Evolutionary conservation across 30 jellyfish, hydroid and myxozoan genomes (phyloP).

Genomic region (Hydractinia echinata): DNA sequence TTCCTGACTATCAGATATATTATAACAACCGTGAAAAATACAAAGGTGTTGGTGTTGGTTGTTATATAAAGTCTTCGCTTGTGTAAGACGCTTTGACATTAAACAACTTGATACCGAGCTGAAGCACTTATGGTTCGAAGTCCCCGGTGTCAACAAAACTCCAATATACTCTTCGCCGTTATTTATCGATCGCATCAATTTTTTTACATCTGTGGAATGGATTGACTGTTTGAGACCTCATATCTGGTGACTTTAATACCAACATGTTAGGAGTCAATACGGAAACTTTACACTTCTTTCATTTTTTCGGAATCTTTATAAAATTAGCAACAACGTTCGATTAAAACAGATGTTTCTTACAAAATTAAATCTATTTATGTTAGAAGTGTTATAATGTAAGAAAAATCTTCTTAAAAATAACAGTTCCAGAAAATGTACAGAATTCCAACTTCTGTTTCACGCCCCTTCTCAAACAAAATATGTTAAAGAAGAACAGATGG

Average conservation of each 20-base stretch:
- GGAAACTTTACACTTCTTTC: no score
- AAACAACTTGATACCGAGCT: slow-evolving; percentile 53
- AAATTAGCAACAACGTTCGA: no score
- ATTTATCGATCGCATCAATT: slow-evolving; percentile 39
- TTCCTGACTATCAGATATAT: slow-evolving; percentile 47
- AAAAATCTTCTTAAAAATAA: no score
- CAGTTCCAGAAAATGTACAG: no score
- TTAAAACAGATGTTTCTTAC: no score
- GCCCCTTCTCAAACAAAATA: no score
- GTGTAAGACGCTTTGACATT: slow-evolving; percentile 5
- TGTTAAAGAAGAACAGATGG: no score
- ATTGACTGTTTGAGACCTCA: slow-evolving; percentile 1
- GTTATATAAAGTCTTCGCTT: slow-evolving; percentile 32
- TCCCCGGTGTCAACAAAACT: slow-evolving; percentile 50
- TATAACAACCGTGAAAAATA: slow-evolving; percentile 39
- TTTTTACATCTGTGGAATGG: neutral
- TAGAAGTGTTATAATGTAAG: no score
- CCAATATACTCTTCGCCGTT: no score
- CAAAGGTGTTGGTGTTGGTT: slow-evolving; percentile 63
- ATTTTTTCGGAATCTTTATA: no score
- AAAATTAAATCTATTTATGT: no score
- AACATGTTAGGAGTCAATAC: slow-evolving; percentile 17
- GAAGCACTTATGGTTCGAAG: neutral
- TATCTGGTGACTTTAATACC: slow-evolving; percentile 50
- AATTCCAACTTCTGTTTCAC: no score